These are phyloP conservation scores for Pluvianellus socialis DNA, from an alignment of 2,113 vertebrate species.

Conservation along the genomic window DNA sequence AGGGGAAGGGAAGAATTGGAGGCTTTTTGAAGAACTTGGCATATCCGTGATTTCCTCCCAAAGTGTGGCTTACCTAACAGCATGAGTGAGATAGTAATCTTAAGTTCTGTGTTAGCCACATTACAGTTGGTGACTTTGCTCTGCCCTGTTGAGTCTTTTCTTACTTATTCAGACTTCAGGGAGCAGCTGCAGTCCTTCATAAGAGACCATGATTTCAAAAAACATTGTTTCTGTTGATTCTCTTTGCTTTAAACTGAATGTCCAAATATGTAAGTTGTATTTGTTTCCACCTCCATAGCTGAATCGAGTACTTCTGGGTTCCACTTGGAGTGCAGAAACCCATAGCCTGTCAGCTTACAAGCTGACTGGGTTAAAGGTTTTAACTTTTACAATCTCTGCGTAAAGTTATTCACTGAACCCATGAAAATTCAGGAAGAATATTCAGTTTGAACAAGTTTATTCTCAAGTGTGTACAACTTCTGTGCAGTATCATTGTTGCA, in stretches of 20 bases:
- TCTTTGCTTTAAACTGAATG: background rate
- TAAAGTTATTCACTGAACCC: background rate
- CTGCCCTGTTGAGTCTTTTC: background rate
- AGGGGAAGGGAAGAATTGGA: background rate
- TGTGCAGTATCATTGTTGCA: background rate
- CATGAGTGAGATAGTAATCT: background rate
- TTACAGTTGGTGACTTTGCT: background rate
- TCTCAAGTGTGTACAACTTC: background rate
- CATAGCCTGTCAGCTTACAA: background rate
- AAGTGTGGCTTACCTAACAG: conserved; percentile 6
- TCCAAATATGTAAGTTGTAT: background rate
- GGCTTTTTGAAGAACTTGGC: conserved; percentile 11
- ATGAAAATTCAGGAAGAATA: no score
- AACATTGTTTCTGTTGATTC: background rate
- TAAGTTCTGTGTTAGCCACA: background rate
- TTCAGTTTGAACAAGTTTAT: background rate
- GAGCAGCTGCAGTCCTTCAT: background rate
- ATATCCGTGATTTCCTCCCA: background rate
- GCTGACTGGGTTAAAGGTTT: background rate
- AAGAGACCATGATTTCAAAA: background rate
- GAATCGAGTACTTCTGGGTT: background rate
- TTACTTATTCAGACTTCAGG: background rate
- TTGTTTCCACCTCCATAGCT: background rate
- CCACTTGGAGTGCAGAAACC: background rate
- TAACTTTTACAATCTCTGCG: background rate